Evolutionary conservation across 2,888 invertebrate species (phyloP), one percentile per base, ranked within the genome.

Genomic region (Coelinius sp.): DNA sequence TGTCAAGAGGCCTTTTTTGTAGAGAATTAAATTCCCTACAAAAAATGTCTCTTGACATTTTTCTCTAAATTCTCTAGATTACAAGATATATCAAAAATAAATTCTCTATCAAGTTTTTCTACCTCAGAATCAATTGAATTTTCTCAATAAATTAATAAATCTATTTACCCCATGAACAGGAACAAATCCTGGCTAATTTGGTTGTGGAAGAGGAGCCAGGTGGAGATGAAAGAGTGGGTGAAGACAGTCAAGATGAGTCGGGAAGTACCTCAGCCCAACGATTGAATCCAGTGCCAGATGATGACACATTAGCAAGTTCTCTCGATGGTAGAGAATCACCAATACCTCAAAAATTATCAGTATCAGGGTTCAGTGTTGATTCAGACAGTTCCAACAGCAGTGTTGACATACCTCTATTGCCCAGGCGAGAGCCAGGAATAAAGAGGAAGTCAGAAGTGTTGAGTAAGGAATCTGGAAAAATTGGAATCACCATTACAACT

Each of bases 391-490:
- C 91, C 5, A 91, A 90, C 78, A 92, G 92, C 74, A 92, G 92
- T 74, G 91, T 92, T 77, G 90, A 91, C 77, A 89, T 90, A 25
- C 90, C 92, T 1, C 88, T 91, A 66, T 79, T 90, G 44, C 88
- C 88, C 10, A 88, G 91, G 79, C 88, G 90, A 73, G 91, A 91
- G 70, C 90, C 90, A 17, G 89, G 93, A 35, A 92, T 94, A 53
- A 96, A 96, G 86, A 91, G 96, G 82, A 96, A 96, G 88, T 96
- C 95, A 0, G 96, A 96, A 83, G 95, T 96, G 4, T 90, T 95
- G 53, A 93, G 93, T 46, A 93, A 94, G 81, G 96, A 95, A 86
- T 95, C 95, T 1, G 96, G 96, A 4, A 96, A 96, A 89, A 96
- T 96, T 79, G 96, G 96, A 62, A 95, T 96, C 63, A 96, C 96